Conservation (phyloP, 2,888 invertebrate species). For the Eupithecia subfuscata region DNA sequence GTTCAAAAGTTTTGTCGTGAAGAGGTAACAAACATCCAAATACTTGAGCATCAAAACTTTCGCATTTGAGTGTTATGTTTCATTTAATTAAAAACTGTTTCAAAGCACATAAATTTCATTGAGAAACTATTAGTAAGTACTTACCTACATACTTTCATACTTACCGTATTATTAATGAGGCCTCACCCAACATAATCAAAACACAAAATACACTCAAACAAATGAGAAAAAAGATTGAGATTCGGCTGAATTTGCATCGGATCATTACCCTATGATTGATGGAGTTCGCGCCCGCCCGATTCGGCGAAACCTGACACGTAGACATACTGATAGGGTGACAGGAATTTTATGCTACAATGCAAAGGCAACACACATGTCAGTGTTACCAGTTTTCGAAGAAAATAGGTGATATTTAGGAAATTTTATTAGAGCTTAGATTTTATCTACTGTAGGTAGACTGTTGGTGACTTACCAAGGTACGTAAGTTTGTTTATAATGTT, state of each 20-base stretch:
- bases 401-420: neutral
- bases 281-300: slow-evolving; percentile 23
- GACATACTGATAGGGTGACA: slow-evolving; percentile 23
- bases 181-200: slow-evolving; percentile 20
- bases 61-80: no score
- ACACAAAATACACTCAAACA: slow-evolving; percentile 33
- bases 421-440: neutral
- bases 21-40: no score
- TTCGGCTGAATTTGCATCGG: slow-evolving; percentile 34
- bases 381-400: slow-evolving; percentile 1
- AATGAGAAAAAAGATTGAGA: slow-evolving; percentile 32
- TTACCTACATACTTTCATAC: neutral
- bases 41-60: no score
- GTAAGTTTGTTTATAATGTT: no score
- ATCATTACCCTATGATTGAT: slow-evolving; percentile 38
- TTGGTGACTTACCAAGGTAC: no score
- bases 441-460: neutral
- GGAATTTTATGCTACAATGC: slow-evolving; percentile 29
- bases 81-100: neutral
- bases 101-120: neutral
- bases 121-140: neutral
- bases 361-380: neutral
- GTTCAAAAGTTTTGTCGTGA: no score
- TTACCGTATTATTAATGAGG: slow-evolving; percentile 27
- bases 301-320: slow-evolving; percentile 24